Conservation (phyloP, 64 coral and sea anemone genomes). For the Actinia equina region DNA sequence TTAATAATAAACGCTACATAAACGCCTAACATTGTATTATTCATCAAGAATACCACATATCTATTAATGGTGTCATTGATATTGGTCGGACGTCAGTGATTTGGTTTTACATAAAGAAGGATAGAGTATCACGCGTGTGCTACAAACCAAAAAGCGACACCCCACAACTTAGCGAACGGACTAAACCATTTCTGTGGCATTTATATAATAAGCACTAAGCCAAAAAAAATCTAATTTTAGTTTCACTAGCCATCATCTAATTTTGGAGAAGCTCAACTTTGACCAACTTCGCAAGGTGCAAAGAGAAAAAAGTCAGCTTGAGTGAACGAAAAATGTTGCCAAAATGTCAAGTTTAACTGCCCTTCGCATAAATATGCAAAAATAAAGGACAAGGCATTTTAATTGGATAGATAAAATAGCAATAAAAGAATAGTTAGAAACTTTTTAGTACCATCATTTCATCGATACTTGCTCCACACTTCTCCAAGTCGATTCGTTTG, state of each 20-base stretch:
- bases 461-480: constrained; percentile 93
- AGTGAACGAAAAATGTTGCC: too few species aligned
- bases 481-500: constrained; percentile 98
- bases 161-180: neutral
- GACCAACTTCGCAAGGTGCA: neutral
- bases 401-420: neutral
- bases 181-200: neutral
- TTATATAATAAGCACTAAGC: neutral
- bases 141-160: neutral
- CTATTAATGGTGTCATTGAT: too few species aligned
- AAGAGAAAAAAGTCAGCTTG: neutral
- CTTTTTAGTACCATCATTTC: constrained; percentile 86
- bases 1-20: too few species aligned
- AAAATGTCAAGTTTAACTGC: neutral
- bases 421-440: neutral
- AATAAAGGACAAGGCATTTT: neutral
- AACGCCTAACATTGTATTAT: too few species aligned
- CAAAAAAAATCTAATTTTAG: too few species aligned
- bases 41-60: too few species aligned
- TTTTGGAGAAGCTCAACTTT: neutral
- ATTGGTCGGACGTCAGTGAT: too few species aligned
- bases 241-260: too few species aligned
- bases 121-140: too few species aligned
- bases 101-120: too few species aligned
- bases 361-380: neutral